These are phyloP conservation scores for Uropsilus gracilis DNA, from an alignment of 2,113 vertebrate genomes.

Conservation along the genomic window DNA sequence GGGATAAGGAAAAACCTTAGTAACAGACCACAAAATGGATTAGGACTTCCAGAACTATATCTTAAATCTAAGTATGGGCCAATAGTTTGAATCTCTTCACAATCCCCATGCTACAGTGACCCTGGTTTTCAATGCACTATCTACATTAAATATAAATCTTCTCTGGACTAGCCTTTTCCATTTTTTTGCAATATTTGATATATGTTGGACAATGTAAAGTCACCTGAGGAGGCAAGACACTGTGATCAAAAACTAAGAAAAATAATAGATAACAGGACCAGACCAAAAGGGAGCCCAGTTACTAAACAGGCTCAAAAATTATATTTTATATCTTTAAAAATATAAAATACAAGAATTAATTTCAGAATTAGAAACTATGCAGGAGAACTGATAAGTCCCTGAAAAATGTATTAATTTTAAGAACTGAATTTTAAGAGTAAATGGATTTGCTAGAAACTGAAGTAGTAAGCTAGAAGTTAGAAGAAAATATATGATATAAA, in stretches of 20 bases:
- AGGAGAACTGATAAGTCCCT: no score
- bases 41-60: background rate
- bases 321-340: background rate
- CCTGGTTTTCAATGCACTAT: background rate
- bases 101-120: background rate
- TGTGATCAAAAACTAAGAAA: background rate
- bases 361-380: background rate
- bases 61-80: background rate
- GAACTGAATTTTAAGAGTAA: background rate
- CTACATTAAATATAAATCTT: background rate
- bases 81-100: background rate
- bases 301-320: background rate
- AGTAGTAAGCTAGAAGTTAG: background rate
- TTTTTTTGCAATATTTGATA: conserved; percentile 11
- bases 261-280: background rate
- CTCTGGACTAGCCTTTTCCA: background rate
- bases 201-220: background rate
- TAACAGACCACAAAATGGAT: background rate
- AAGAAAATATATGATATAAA: background rate
- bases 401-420: background rate
- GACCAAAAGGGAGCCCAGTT: background rate
- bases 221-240: background rate
- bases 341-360: background rate
- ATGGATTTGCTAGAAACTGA: background rate
- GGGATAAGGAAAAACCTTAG: background rate